Conservation (phyloP, 2,888 invertebrate species). For the Pteria penguin region DNA sequence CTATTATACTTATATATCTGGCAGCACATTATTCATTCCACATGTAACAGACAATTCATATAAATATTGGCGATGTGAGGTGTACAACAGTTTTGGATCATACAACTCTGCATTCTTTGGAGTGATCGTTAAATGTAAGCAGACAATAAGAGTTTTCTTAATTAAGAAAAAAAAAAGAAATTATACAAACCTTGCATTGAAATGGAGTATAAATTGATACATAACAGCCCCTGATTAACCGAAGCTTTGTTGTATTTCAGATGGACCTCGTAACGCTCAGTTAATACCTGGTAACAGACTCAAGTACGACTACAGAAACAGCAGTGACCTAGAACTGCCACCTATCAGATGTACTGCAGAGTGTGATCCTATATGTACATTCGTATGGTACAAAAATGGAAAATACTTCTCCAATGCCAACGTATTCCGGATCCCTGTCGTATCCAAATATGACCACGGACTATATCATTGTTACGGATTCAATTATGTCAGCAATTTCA, state of each 20-base stretch:
- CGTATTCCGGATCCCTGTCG: not conserved
- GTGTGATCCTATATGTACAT: not conserved
- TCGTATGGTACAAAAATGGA: not conserved
- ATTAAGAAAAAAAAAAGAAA: no score
- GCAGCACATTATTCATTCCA: no score
- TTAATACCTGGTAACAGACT: not conserved
- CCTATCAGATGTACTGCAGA: not conserved
- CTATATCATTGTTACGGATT: not conserved
- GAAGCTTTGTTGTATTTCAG: no score
- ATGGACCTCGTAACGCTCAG: not conserved
- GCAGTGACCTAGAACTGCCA: not conserved
- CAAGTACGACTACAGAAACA: not conserved
- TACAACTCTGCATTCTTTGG: no score
- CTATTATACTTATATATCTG: no score
- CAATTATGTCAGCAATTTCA: not conserved
- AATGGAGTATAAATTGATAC: no score
- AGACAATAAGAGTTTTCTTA: not conserved
- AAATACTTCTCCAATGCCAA: not conserved
- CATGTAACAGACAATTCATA: no score
- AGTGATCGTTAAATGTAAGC: no score
- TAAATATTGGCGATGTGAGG: no score
- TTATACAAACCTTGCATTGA: no score
- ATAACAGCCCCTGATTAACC: no score
- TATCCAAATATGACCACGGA: not conserved
- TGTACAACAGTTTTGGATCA: no score